Base-by-base conservation (phyloP, 2,113 vertebrate genomes). In the Misgurnus anguillicaudatus region DNA sequence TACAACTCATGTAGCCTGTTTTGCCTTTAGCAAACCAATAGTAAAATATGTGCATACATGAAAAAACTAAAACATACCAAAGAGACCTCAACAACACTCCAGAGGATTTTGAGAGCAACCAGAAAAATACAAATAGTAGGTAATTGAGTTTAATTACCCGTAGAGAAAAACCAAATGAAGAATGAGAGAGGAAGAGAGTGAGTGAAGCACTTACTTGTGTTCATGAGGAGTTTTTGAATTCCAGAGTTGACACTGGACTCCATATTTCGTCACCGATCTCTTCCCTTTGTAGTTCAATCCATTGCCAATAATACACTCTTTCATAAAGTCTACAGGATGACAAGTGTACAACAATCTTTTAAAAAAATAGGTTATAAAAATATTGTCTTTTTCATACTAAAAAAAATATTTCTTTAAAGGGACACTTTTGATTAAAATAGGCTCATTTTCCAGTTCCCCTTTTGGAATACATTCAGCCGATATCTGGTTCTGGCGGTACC, bases 241-340 rank as follows among this genome's bases (percentile, higher is more conserved):
- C 98, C 98, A 99, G n/a, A 94, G 92, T 83, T 99, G 98, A 89
- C 98, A 99, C 64, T 87, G 92, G 78, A 96, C 94, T 79, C 96
- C 97, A 57, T 88, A 94, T 86, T 90, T 95, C 7, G 97, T 99
- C 85, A 95, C 90, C 5, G 95, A 96, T 84, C 94, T 91, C 0
- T 90, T 94, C 39, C 97, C 98, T 85, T 95, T 97, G 85, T 99
- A 99, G 85, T 90, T 95, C 80, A 94, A 91, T 77, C 98, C 98
- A 83, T 94, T 96, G 70, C 96, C 97, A 1, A 95, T 92, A 66
- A 99, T 96, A 89, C 98, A 99, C 79, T 99, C 95, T 71, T 94
- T 94, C 68, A 98, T 89, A n/a, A 83, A 85, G 36, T 85, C 84
- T 85, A 21, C 9, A 70, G 39, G 21, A 65, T 24, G 2, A 69